These are phyloP conservation scores for Hiodon alosoides DNA, from an alignment of 2,113 vertebrate species.

Conservation along the genomic window DNA sequence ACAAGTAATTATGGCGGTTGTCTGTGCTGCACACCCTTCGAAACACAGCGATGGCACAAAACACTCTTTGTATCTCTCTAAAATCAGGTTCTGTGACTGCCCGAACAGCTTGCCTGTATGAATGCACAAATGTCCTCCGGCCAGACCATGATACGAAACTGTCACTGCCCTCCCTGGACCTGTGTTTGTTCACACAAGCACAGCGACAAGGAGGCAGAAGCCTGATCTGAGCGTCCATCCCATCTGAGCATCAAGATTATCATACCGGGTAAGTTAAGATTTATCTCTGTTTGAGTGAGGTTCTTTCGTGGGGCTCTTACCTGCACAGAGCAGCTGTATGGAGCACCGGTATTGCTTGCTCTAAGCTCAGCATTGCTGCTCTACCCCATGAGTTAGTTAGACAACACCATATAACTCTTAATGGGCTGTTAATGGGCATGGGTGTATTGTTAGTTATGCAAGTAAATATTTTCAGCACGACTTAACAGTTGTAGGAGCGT, in stretches of 20 bases:
- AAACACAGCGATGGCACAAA: slow-evolving; percentile 1
- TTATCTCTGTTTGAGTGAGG: background rate
- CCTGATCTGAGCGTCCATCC: too few species aligned
- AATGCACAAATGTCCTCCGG: slow-evolving; percentile 10
- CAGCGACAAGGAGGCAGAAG: too few species aligned
- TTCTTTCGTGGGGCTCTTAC: background rate
- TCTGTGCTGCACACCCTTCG: background rate
- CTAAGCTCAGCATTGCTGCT: too few species aligned
- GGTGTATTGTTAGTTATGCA: too few species aligned
- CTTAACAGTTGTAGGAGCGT: background rate
- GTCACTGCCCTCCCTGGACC: slow-evolving; percentile 25
- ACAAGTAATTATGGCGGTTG: background rate
- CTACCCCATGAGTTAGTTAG: too few species aligned
- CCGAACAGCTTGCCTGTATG: slow-evolving; percentile 9
- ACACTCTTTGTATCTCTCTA: slow-evolving; percentile 13
- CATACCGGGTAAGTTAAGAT: background rate
- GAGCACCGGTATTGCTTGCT: background rate
- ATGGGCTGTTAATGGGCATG: too few species aligned
- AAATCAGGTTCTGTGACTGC: slow-evolving; percentile 19
- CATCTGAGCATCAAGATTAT: background rate
- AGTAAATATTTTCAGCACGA: too few species aligned
- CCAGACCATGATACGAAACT: slow-evolving; percentile 26
- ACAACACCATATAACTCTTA: too few species aligned
- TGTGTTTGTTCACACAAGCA: slow-evolving; percentile 6
- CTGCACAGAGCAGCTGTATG: background rate